Evolutionary conservation across 2,113 vertebrate species (phyloP).

Genomic region (Datnioides undecimradiatus): DNA sequence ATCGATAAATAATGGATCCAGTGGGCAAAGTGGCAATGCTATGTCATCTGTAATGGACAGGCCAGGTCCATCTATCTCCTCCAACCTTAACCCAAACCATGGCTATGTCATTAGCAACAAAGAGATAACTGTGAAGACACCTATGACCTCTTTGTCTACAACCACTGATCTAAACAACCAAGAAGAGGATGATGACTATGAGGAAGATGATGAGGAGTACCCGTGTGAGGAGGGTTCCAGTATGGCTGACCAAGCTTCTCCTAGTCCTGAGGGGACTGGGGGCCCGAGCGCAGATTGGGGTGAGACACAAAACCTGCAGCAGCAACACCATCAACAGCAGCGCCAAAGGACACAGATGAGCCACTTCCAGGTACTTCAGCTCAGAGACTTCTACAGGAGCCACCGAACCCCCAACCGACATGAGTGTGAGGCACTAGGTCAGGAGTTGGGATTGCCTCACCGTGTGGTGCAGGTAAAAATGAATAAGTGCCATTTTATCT

Average conservation of each 20-base stretch:
- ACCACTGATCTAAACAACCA: conserved; percentile 90
- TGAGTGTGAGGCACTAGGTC: conserved; percentile 95
- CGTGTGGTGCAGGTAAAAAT: conserved; percentile 91
- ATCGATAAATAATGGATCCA: conserved; percentile 89
- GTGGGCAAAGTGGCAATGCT: conserved; percentile 83
- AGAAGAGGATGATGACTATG: conserved; percentile 93
- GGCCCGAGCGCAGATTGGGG: conserved; percentile 89
- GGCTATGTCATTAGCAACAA: conserved; percentile 61
- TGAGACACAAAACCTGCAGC: conserved; percentile 88
- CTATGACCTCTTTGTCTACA: conserved; percentile 88
- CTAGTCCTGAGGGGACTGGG: conserved; percentile 92
- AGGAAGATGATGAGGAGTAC: conserved; percentile 94
- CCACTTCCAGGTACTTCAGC: conserved; percentile 88
- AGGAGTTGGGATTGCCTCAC: conserved; percentile 97
- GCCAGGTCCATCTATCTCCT: conserved; percentile 74
- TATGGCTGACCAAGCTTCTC: conserved; percentile 93
- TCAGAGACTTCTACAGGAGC: conserved; percentile 80
- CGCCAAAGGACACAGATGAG: conserved; percentile 87
- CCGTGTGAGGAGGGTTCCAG: conserved; percentile 93
- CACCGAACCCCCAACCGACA: conserved; percentile 92
- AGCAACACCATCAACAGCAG: conserved; percentile 87
- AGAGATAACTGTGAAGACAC: conserved; percentile 75
- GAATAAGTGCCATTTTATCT: neutral
- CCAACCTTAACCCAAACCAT: conserved; percentile 53
- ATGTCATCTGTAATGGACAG: conserved; percentile 65